Evolutionary conservation across 1,140 invertebrate genomes (phyloP).

Genomic region (Brachionus koreanus): DNA sequence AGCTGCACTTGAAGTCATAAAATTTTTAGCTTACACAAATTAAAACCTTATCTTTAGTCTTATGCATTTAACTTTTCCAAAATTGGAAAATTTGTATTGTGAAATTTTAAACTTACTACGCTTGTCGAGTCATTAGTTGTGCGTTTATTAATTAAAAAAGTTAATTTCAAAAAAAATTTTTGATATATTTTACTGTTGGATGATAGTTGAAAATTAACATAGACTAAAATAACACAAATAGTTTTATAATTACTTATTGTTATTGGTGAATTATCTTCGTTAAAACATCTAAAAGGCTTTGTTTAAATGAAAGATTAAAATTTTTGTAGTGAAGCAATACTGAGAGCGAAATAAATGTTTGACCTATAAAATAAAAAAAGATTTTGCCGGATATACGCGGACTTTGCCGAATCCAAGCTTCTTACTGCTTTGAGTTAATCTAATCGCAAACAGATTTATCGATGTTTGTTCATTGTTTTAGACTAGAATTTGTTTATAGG

Average conservation of each 20-base stretch:
- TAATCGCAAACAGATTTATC: slow-evolving; percentile 35
- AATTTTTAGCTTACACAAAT: background rate
- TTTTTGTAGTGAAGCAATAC: background rate
- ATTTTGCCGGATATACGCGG: slow-evolving; percentile 4
- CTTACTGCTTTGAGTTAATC: slow-evolving; percentile 25
- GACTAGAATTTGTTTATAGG: slow-evolving; percentile 1
- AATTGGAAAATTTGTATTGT: background rate
- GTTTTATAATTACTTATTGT: background rate
- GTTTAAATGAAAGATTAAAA: background rate
- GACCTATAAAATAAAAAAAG: background rate
- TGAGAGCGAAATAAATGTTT: background rate
- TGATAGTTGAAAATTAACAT: background rate
- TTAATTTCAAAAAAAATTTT: too few relatives aligned
- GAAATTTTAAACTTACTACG: background rate
- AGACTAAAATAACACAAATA: background rate
- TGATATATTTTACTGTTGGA: too few relatives aligned
- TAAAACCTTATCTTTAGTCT: background rate
- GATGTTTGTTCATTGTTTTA: slow-evolving; percentile 5
- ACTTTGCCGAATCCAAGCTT: background rate
- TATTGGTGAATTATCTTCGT: background rate
- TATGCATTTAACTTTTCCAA: background rate
- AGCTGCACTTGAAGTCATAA: background rate
- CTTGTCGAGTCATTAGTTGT: background rate
- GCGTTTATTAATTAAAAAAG: background rate
- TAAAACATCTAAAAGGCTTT: slow-evolving; percentile 2